phyloP scores from a whole-genome alignment of 1,140 invertebrate species.

The Triops longicaudatus region DNA sequence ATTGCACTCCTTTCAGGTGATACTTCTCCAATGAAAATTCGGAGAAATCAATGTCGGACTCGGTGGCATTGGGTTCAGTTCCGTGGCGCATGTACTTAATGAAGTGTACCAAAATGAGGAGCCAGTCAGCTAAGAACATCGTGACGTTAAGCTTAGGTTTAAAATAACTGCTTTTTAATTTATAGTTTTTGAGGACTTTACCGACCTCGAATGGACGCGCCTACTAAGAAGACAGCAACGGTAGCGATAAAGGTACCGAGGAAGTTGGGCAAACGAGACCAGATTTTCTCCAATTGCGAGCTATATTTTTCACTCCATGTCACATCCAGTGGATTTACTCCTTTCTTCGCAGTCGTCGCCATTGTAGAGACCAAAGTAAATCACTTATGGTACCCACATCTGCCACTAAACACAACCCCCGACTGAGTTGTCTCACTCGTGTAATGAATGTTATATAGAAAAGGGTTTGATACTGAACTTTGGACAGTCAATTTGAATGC shows the following conservation, averaged over 20 bases:
- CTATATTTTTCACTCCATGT: slow-evolving; percentile 49
- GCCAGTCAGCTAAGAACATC: slow-evolving; percentile 51
- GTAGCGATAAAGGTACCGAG: slow-evolving; percentile 46
- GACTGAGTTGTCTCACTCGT: background rate
- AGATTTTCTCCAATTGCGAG: slow-evolving; percentile 45
- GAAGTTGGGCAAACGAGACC: slow-evolving; percentile 44
- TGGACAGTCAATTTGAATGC: background rate
- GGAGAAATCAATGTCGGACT: slow-evolving; percentile 19
- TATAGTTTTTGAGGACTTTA: background rate
- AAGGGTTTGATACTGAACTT: background rate
- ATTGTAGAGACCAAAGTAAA: background rate
- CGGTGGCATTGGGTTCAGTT: slow-evolving; percentile 31
- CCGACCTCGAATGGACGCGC: slow-evolving; percentile 48
- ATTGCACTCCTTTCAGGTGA: slow-evolving; percentile 42
- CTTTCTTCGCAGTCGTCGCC: slow-evolving; percentile 18
- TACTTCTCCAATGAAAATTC: slow-evolving; percentile 37
- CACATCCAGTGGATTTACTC: slow-evolving; percentile 42
- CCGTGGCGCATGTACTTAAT: slow-evolving; percentile 44
- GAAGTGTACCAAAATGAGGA: slow-evolving; percentile 50
- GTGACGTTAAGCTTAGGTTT: background rate
- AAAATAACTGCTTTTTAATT: background rate
- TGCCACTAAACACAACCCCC: background rate
- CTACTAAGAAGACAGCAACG: slow-evolving; percentile 48
- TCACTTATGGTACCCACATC: background rate
- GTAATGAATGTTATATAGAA: background rate